Conservation (phyloP, 1,140 invertebrate genomes). For the Plectrocnemia conspersa region DNA sequence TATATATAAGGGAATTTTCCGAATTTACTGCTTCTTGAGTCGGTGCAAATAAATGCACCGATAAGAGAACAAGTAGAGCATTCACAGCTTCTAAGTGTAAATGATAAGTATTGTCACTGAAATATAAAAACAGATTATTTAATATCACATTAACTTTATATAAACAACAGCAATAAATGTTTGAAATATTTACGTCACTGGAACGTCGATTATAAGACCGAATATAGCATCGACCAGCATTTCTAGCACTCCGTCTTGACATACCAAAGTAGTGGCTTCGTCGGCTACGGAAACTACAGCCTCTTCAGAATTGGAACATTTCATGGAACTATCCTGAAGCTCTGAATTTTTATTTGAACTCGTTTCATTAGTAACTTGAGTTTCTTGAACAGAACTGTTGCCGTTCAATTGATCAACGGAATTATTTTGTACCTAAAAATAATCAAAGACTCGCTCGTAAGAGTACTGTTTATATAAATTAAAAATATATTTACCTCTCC, state of each 20-base stretch:
- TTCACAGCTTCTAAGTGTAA: slow-evolving; percentile 86
- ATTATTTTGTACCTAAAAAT: background rate
- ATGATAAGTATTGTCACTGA: slow-evolving; percentile 80
- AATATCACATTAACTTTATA: background rate
- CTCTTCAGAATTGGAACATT: background rate
- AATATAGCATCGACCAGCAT: slow-evolving; percentile 65
- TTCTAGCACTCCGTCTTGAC: slow-evolving; percentile 50
- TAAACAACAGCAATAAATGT: background rate
- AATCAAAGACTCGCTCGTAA: background rate
- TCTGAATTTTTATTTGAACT: background rate
- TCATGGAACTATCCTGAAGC: background rate
- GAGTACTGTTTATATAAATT: background rate
- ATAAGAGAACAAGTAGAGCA: slow-evolving; percentile 78
- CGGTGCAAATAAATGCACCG: slow-evolving; percentile 81
- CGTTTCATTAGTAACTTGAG: background rate
- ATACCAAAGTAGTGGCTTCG: background rate
- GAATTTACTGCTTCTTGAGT: slow-evolving; percentile 42
- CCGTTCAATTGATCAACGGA: slow-evolving; percentile 18
- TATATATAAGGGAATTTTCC: slow-evolving; percentile 58
- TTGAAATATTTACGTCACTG: slow-evolving; percentile 55
- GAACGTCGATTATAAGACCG: slow-evolving; percentile 72
- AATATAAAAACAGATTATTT: background rate
- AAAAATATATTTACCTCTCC: slow-evolving; percentile 4
- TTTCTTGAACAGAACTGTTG: background rate
- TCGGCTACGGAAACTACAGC: background rate